Evolutionary conservation across 2,113 vertebrate genomes (phyloP).

Genomic region (Limnothrissa miodon): DNA sequence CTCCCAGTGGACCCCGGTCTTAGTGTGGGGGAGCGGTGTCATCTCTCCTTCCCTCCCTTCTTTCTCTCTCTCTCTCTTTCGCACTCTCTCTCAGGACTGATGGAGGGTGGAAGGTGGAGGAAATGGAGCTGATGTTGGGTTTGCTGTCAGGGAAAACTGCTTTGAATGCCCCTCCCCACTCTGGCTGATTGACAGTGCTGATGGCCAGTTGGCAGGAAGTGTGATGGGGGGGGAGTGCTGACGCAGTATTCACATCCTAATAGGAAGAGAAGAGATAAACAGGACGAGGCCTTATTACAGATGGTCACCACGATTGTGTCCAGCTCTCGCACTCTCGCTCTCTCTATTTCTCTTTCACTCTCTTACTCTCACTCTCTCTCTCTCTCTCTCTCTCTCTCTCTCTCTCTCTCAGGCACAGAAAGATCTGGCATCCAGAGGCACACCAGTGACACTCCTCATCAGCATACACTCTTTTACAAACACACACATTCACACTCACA

Average conservation of each 20-base stretch:
- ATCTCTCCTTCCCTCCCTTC: conserved; percentile 39
- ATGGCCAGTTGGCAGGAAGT: conserved; percentile 21
- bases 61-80: conserved; percentile 22
- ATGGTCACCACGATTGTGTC: not conserved
- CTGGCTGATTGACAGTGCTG: conserved; percentile 8
- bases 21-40: conserved; percentile 34
- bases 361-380: too few relatives aligned
- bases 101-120: not conserved
- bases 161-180: not conserved
- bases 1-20: conserved; percentile 7
- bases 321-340: not conserved
- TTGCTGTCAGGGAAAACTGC: not conserved
- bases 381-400: too few relatives aligned
- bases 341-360: too few relatives aligned
- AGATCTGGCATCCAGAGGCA: too few relatives aligned
- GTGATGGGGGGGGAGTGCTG: conserved; percentile 6
- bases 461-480: too few relatives aligned
- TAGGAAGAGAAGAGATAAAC: conserved; percentile 22
- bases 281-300: conserved; percentile 24
- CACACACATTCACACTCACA: not conserved
- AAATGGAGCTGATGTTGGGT: not conserved
- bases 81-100: conserved; percentile 26
- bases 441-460: too few relatives aligned
- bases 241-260: conserved; percentile 39
- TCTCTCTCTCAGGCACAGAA: too few relatives aligned